Conservation (phyloP, 2,888 invertebrate genomes). For the Neocrepidodera transversa region DNA sequence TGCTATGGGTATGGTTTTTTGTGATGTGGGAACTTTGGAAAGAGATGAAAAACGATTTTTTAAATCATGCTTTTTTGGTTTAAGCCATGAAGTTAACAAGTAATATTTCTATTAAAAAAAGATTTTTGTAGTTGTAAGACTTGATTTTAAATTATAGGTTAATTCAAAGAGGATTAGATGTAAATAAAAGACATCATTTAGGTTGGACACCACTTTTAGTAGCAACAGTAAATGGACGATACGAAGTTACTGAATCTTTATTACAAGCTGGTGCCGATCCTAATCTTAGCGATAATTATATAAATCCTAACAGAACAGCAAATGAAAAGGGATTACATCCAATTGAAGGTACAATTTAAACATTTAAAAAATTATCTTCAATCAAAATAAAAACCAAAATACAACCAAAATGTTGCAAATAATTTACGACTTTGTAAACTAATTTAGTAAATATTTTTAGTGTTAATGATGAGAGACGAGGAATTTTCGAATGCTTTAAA, state of each 20-base stretch:
- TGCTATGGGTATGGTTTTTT: conserved; percentile 44
- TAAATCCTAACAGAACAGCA: conserved; percentile 72
- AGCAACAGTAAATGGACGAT: conserved; percentile 80
- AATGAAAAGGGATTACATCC: conserved; percentile 72
- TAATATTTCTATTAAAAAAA: conserved; percentile 43
- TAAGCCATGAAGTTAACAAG: conserved; percentile 62
- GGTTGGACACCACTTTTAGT: conserved; percentile 90
- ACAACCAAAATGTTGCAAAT: neutral
- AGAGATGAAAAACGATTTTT: conserved; percentile 61
- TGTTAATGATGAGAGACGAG: conserved; percentile 74
- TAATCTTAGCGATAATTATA: conserved; percentile 78
- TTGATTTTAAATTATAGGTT: conserved; percentile 48
- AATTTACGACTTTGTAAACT: too few species aligned
- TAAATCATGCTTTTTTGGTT: conserved; percentile 63
- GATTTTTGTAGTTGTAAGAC: neutral
- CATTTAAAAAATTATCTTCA: neutral
- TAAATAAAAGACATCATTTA: conserved; percentile 75
- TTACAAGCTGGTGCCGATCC: conserved; percentile 80
- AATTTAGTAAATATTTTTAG: conserved; percentile 51
- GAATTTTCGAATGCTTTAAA: conserved; percentile 80
- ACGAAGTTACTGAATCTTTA: conserved; percentile 67
- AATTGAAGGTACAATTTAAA: conserved; percentile 67
- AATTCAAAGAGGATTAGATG: conserved; percentile 63
- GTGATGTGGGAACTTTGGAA: conserved; percentile 46
- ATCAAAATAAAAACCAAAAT: neutral